phyloP scores from a whole-genome alignment of 92 coral and sea anemone genomes.

The Porites divaricata region DNA sequence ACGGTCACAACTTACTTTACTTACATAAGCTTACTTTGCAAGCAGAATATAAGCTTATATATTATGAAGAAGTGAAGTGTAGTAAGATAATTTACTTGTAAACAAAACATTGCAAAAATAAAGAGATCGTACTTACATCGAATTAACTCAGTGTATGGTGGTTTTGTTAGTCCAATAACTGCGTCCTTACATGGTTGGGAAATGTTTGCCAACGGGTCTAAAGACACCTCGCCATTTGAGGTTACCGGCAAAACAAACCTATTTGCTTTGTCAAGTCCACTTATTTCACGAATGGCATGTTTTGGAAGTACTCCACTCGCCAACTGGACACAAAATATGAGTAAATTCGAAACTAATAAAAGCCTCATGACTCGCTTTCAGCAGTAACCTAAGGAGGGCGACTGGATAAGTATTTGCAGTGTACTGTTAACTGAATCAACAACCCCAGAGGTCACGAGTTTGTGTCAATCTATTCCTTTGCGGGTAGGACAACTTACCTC shows the following conservation, averaged over 20 bases:
- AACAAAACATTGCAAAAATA: not conserved
- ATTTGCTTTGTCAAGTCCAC: constrained; percentile 5
- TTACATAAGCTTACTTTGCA: not conserved
- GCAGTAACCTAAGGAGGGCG: not conserved
- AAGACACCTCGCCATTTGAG: not conserved
- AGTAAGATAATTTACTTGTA: not conserved
- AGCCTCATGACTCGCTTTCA: not conserved
- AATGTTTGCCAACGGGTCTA: not conserved
- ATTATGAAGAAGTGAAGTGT: not conserved
- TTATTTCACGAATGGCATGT: constrained; percentile 24
- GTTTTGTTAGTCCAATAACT: not conserved
- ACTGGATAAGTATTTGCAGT: no score
- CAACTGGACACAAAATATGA: not conserved
- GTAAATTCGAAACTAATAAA: not conserved
- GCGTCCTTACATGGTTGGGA: constrained; percentile 13
- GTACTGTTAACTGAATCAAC: no score
- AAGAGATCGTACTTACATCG: constrained; percentile 10
- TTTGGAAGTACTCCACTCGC: not conserved
- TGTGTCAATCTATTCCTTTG: no score
- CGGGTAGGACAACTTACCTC: no score
- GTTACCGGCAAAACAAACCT: not conserved
- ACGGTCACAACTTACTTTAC: no score
- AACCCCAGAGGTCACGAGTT: no score
- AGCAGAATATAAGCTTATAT: not conserved
- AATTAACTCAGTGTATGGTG: not conserved